These are phyloP conservation scores for Tonatia bakeri DNA, from an alignment of 2,113 vertebrate species.

Conservation along the genomic window DNA sequence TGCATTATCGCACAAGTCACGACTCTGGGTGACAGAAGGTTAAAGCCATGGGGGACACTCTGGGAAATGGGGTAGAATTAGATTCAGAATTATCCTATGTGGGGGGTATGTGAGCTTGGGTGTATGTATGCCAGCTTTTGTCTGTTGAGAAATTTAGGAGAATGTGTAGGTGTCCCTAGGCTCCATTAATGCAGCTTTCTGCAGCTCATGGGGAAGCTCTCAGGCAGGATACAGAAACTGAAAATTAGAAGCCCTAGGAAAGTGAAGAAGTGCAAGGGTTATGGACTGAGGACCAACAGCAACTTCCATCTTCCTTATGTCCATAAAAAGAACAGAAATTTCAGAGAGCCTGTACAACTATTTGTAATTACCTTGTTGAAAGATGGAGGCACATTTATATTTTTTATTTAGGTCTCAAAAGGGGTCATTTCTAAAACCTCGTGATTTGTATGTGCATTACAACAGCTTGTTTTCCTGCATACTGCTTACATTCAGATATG, in stretches of 20 bases:
- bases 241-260: not conserved
- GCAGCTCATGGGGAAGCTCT: not conserved
- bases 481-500: conserved; percentile 39
- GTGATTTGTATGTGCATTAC: not conserved
- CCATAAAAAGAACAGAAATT: not conserved
- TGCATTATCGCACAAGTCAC: not conserved
- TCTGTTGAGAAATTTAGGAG: not conserved
- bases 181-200: not conserved
- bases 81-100: not conserved
- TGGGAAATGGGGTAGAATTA: not conserved
- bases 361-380: not conserved
- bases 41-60: not conserved
- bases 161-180: not conserved
- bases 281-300: not conserved
- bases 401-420: not conserved
- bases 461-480: not conserved
- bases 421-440: not conserved
- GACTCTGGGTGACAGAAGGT: not conserved
- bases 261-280: not conserved
- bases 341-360: not conserved
- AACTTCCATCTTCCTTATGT: not conserved
- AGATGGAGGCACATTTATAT: not conserved
- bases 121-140: not conserved
- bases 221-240: not conserved
- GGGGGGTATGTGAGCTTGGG: not conserved